phyloP scores from a whole-genome alignment of 2,113 vertebrate species.

The Neolamprologus devosi region DNA sequence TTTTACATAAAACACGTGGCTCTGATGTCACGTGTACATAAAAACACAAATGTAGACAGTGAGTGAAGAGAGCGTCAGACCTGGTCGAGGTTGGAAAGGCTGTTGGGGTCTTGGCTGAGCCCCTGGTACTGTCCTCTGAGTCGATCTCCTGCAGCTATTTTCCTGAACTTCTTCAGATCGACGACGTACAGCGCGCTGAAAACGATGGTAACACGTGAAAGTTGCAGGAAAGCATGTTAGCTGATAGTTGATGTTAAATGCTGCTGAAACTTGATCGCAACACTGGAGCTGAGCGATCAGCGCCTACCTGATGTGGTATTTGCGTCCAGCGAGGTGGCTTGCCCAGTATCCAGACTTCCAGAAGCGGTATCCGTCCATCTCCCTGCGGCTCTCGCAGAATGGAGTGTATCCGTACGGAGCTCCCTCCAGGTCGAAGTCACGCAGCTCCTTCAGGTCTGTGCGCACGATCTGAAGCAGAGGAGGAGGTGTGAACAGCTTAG shows the following conservation, averaged over 20 bases:
- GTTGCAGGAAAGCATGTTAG: not conserved
- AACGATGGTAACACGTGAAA: not conserved
- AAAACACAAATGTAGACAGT: not conserved
- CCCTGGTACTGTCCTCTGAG: conserved; percentile 96
- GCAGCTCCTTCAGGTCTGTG: conserved; percentile 89
- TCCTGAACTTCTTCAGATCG: conserved; percentile 96
- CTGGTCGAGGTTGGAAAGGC: conserved; percentile 97
- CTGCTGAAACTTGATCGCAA: not conserved
- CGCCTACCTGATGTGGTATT: conserved; percentile 92
- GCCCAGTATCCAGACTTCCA: conserved; percentile 99
- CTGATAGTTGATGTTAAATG: not conserved
- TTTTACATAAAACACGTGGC: not conserved
- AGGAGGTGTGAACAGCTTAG: not conserved
- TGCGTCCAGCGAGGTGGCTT: conserved; percentile 90
- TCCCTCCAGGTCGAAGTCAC: conserved; percentile 91
- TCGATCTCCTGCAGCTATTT: conserved; percentile 95
- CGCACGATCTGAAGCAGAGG: conserved; percentile 81
- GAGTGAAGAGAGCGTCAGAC: conserved; percentile 50
- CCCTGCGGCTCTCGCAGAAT: conserved; percentile 91
- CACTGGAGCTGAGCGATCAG: not conserved
- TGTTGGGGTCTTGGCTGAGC: conserved; percentile 97
- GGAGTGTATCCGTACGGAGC: conserved; percentile 97
- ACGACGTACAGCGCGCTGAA: conserved; percentile 91
- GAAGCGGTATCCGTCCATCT: conserved; percentile 98
- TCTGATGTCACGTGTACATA: not conserved